Conservation (phyloP, 2,797 vertebrate species). For the Leuciscus waleckii region DNA sequence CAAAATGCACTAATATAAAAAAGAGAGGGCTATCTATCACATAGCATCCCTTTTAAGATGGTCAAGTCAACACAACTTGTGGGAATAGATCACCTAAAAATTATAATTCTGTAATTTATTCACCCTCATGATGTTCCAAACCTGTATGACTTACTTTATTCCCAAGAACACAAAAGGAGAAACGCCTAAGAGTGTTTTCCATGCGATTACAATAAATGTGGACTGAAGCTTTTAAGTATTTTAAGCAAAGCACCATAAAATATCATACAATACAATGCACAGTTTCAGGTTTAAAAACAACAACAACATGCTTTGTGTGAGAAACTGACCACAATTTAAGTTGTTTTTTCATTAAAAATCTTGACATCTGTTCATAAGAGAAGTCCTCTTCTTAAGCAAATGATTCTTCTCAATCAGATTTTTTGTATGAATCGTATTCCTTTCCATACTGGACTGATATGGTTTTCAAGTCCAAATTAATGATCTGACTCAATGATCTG, state of each 20-base stretch:
- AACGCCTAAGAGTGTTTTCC: background rate
- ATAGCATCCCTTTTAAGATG: background rate
- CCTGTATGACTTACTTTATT: background rate
- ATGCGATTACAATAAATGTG: background rate
- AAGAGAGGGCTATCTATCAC: background rate
- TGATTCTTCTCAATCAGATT: background rate
- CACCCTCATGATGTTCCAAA: background rate
- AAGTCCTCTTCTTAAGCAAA: background rate
- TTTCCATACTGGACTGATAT: background rate
- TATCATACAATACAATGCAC: background rate
- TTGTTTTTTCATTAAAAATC: background rate
- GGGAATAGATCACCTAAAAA: background rate
- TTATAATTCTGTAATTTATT: background rate
- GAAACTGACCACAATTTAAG: background rate
- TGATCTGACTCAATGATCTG: background rate
- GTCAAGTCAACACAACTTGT: background rate
- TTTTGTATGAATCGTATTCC: background rate
- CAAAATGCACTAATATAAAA: slow-evolving; percentile 3
- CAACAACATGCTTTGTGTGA: background rate
- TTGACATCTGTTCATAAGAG: too few species aligned
- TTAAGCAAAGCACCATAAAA: background rate
- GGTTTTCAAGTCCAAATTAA: background rate
- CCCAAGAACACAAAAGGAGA: background rate
- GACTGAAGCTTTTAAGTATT: background rate
- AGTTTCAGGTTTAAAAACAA: background rate